A percentile compares a stretch with the other conserved stretches of the same genome.
Evolutionary conservation across 2,113 vertebrate genomes (phyloP).

Genomic region (Ptyas mucosa): DNA sequence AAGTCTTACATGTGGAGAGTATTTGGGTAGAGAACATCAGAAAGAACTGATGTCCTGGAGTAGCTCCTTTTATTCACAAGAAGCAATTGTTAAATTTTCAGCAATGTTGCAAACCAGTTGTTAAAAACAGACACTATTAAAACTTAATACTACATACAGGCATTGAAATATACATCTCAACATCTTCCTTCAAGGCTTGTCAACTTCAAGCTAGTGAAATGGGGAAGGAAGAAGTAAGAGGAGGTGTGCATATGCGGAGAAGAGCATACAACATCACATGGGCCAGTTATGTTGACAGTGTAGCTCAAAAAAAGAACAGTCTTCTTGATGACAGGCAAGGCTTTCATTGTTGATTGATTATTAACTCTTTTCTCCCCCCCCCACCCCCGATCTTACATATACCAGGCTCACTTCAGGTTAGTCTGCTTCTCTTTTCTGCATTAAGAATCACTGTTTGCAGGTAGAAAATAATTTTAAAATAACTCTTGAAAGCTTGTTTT

Average conservation of each 20-base stretch:
- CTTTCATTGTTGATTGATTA: slow-evolving; percentile 1
- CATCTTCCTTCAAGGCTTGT: neutral
- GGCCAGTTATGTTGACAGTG: rapidly evolving
- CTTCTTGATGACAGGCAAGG: neutral
- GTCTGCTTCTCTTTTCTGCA: neutral
- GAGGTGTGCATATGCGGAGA: neutral
- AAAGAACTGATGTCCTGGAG: neutral
- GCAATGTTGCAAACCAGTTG: neutral
- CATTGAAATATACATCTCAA: rapidly evolving
- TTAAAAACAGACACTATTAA: neutral
- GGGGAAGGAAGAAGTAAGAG: rapidly evolving
- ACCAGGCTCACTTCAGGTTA: neutral
- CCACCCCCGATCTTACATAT: neutral
- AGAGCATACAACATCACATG: rapidly evolving
- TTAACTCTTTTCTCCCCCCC: rapidly evolving
- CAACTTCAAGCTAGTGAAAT: rapidly evolving
- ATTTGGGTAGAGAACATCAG: neutral
- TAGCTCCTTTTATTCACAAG: neutral
- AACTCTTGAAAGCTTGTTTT: neutral
- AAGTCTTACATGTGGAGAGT: neutral
- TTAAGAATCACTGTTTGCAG: neutral
- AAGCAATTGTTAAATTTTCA: neutral
- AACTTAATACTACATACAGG: neutral
- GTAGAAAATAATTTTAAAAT: neutral
- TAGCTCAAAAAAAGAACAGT: neutral